Evolutionary conservation across 2,888 invertebrate genomes (phyloP).

Genomic region (Crioceris asparagi): DNA sequence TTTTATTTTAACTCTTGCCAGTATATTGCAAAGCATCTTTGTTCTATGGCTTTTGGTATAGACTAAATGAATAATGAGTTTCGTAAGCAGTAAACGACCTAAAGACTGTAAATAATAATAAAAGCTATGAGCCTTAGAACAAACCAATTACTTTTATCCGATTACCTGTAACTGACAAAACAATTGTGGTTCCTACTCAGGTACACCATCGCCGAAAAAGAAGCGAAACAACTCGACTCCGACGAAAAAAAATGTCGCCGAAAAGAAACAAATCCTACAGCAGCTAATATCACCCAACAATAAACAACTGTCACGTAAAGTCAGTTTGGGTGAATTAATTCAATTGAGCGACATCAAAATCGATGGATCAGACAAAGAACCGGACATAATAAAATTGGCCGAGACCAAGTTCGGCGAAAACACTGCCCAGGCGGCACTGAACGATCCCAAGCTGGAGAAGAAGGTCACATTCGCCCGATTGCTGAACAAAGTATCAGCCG

Average conservation of each 20-base stretch:
- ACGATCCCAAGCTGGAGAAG: constrained; percentile 62
- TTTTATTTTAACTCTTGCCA: too few relatives aligned
- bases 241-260: constrained; percentile 59
- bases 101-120: too few relatives aligned
- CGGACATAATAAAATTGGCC: constrained; percentile 39
- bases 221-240: constrained; percentile 72
- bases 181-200: constrained; percentile 39
- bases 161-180: too few relatives aligned
- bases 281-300: constrained; percentile 58
- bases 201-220: constrained; percentile 67
- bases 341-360: constrained; percentile 55
- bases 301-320: constrained; percentile 50
- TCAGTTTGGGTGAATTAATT: constrained; percentile 62
- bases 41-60: too few relatives aligned
- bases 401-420: constrained; percentile 47
- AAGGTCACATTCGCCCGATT: constrained; percentile 68
- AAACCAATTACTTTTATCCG: too few relatives aligned
- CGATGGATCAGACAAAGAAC: constrained; percentile 29
- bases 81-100: too few relatives aligned
- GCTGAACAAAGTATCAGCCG: constrained; percentile 57
- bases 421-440: constrained; percentile 47
- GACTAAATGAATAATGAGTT: too few relatives aligned
- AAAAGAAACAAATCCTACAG: constrained; percentile 69
- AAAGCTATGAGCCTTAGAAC: too few relatives aligned
- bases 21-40: too few relatives aligned